Base-by-base conservation (phyloP, 2,888 invertebrate species). In the Frankliniella intonsa region DNA sequence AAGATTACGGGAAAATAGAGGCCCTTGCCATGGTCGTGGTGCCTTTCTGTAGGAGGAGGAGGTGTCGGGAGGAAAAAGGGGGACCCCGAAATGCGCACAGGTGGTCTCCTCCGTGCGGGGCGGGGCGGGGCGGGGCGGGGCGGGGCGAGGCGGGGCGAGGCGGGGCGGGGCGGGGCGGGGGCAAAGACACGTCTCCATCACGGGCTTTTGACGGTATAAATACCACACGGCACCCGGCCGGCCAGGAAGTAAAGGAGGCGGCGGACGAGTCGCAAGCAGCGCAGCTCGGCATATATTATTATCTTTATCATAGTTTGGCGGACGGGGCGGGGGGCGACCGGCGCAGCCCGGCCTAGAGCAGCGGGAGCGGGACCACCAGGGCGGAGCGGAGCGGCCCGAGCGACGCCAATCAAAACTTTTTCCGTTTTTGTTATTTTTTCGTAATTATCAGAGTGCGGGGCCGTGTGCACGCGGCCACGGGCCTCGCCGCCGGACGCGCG, bases 1-100 rank as follows among this genome's bases (percentile, higher is more conserved):
- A 76, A 76, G 69, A 76, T 76, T 76, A 76, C 69, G 69, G 69
- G 69, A 76, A 76, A 76, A 76, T 76, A 25, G 69, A 25, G 69
- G 69, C 19, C 62, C 62, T 62, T n/a, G 11, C 12, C 62, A n/a
- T 62, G 14, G 38, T 38, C 3, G 38, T 38, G 38, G 38, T 5
- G 38, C 38, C 3, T 38, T 5, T 38, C 2, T 5, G 38, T n/a
- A 17, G 62, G 62, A 62, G 17, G 25, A 76, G 9, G 69, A 76
- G 69, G 69, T 76, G 69, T 76, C 25, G 69, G 69, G 38, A 38
- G 38, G 38, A 3, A 38, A 38, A 38, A 38, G 5, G 38, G 38
- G 38, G 69, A 25, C 69, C 69, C 69, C 25, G 22, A 76, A 76
- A 76, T 25, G 69, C 69, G 69, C 69, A 76, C 69, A 76, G 69